phyloP scores from a whole-genome alignment of 2,113 vertebrate genomes.

The mouse (Mus musculus) region GRCm39 chr4:131634501-131635000 shows the following conservation, averaged over 20 bases:
- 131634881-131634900: not conserved
- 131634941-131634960: not conserved
- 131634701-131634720: not conserved
- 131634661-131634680: not conserved
- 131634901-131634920: not conserved
- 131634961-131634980: not conserved
- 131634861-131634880: no score
- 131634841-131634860: not conserved
- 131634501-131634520: not conserved
- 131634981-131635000: not conserved
- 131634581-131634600: not conserved
- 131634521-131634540: not conserved
- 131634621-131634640: not conserved
- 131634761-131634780: not conserved
- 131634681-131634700: not conserved
- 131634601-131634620: constrained; percentile 3
- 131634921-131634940: not conserved
- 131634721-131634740: not conserved
- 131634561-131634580: not conserved
- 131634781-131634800: not conserved
- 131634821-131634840: not conserved
- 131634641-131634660: not conserved
- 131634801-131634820: not conserved
- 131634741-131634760: not conserved
- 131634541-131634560: constrained; percentile 21